Conservation (phyloP, 1,140 invertebrate species). For the Saccostrea glomerata region DNA sequence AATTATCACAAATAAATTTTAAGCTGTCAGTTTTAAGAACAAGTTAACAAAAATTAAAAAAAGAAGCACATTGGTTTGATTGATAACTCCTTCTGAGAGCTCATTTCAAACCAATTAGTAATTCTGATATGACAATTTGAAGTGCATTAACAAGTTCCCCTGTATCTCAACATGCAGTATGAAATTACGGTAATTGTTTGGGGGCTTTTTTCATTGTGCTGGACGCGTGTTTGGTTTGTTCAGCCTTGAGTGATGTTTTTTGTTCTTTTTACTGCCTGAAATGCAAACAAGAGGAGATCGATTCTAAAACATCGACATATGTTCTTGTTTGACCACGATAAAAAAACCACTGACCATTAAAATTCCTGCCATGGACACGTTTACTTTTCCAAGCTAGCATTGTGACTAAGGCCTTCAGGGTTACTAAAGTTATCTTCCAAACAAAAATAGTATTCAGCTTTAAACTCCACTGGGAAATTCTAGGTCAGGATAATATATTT, state of each 20-base stretch:
- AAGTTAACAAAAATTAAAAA: constrained; percentile 2
- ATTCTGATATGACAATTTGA: constrained; percentile 14
- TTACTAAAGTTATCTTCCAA: not conserved
- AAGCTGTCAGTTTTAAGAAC: not conserved
- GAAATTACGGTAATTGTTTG: constrained; percentile 11
- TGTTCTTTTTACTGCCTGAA: constrained; percentile 33
- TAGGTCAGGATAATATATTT: too few relatives aligned
- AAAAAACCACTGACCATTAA: constrained; percentile 11
- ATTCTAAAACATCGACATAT: constrained; percentile 5
- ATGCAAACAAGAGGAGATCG: constrained; percentile 15
- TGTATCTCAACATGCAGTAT: not conserved
- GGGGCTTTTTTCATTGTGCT: not conserved
- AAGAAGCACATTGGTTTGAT: not conserved
- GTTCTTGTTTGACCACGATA: not conserved
- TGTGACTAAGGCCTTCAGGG: not conserved
- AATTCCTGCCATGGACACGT: not conserved
- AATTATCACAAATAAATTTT: constrained; percentile 3
- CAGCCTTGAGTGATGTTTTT: constrained; percentile 11
- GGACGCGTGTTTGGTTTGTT: constrained; percentile 17
- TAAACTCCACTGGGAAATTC: too few relatives aligned
- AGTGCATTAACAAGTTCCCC: not conserved
- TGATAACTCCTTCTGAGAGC: not conserved
- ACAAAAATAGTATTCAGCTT: not conserved
- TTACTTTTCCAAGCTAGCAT: not conserved
- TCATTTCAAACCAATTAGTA: constrained; percentile 32